These are phyloP conservation scores for Morus bassanus DNA, from an alignment of 2,797 vertebrate species.

Conservation along the genomic window DNA sequence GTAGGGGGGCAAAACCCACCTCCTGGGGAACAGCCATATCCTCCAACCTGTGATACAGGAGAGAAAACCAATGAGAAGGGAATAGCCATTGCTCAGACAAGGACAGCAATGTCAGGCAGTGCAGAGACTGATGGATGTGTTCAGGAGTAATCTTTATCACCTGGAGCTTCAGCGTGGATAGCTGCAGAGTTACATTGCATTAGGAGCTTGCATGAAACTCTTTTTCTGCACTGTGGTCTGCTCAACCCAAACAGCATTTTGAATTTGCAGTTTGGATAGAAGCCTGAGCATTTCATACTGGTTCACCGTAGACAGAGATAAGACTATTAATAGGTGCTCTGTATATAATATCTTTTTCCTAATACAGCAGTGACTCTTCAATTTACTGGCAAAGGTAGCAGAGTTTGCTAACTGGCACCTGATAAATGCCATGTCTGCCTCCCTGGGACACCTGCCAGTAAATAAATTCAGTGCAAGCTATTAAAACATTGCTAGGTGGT, in stretches of 20 bases:
- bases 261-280: background rate
- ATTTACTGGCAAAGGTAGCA: background rate
- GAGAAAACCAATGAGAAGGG: background rate
- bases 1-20: background rate
- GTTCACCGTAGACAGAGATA: background rate
- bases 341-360: background rate
- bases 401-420: background rate
- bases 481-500: background rate
- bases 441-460: background rate
- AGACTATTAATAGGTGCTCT: background rate
- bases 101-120: background rate
- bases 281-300: background rate
- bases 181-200: background rate
- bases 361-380: background rate
- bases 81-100: background rate
- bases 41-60: background rate
- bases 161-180: background rate
- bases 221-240: background rate
- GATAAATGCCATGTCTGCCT: background rate
- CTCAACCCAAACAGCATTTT: background rate
- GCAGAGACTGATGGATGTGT: background rate
- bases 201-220: background rate
- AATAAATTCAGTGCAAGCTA: background rate
- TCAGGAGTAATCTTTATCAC: background rate
- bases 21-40: background rate